A percentile compares a stretch with the other conserved stretches of the same genome.
Conservation (phyloP, 2,888 invertebrate species). For the Oscheius sp. region DNA sequence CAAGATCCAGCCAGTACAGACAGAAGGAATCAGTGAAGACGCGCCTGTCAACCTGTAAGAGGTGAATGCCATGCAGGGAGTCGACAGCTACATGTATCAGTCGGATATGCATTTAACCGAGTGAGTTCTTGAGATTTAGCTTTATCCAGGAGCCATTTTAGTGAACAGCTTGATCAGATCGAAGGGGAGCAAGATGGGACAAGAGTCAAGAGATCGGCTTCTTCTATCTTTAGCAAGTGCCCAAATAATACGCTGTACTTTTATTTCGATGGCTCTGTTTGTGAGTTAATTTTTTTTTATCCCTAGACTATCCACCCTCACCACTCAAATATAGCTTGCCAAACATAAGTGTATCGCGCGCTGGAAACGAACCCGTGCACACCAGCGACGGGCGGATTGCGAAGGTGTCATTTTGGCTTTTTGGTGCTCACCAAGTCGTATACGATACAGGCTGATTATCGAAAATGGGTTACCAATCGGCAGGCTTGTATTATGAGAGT, state of each 20-base stretch:
- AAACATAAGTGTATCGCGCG: too few species aligned
- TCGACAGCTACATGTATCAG: conserved; percentile 34
- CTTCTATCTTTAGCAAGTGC: conserved; percentile 41
- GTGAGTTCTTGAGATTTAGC: conserved; percentile 6
- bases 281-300: neutral
- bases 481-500: too few species aligned
- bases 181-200: neutral
- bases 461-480: too few species aligned
- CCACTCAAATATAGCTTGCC: too few species aligned
- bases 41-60: conserved; percentile 15
- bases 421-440: too few species aligned
- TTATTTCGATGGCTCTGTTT: conserved; percentile 42
- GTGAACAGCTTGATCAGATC: conserved; percentile 12
- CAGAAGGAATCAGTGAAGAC: conserved; percentile 4
- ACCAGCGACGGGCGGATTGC: too few species aligned
- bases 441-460: too few species aligned
- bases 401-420: too few species aligned
- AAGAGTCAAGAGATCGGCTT: conserved; percentile 45
- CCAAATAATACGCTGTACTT: conserved; percentile 46
- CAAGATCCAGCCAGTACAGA: neutral
- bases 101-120: conserved; percentile 40
- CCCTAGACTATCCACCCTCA: too few species aligned
- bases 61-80: conserved; percentile 32
- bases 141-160: neutral
- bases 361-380: too few species aligned